Conservation (phyloP, 2,888 invertebrate species). For the Kryphioiulus occultus region DNA sequence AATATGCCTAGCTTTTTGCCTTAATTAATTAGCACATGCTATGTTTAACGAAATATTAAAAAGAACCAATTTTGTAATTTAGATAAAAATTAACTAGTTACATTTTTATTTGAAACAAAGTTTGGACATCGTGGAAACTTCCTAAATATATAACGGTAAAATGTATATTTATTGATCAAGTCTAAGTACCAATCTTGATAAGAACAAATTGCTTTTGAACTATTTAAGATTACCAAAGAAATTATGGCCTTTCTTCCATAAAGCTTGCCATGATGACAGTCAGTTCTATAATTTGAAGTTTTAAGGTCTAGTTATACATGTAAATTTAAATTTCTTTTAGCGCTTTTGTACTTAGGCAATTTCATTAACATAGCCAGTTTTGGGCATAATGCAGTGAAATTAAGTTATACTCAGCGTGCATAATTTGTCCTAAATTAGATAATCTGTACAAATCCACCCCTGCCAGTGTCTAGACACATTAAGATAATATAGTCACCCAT, state of each 20-base stretch:
- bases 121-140: too few relatives aligned
- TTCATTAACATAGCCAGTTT: neutral
- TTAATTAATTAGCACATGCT: neutral
- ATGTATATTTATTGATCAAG: too few relatives aligned
- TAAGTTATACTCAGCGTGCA: neutral
- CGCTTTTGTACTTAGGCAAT: neutral
- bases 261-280: too few relatives aligned
- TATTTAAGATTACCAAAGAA: too few relatives aligned
- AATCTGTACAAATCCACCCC: neutral
- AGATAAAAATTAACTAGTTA: neutral
- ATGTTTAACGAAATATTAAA: neutral
- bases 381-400: neutral
- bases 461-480: neutral
- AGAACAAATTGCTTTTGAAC: too few relatives aligned
- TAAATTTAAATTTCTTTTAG: neutral
- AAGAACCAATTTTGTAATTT: neutral
- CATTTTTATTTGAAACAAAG: neutral
- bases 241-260: too few relatives aligned
- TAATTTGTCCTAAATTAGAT: neutral
- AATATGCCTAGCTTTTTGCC: neutral
- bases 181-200: neutral
- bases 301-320: too few relatives aligned
- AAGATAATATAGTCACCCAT: neutral
- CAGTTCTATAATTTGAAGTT: too few relatives aligned
- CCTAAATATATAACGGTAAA: too few relatives aligned